phyloP scores from a whole-genome alignment of 2,113 vertebrate species.

The Shinisaurus crocodilurus region DNA sequence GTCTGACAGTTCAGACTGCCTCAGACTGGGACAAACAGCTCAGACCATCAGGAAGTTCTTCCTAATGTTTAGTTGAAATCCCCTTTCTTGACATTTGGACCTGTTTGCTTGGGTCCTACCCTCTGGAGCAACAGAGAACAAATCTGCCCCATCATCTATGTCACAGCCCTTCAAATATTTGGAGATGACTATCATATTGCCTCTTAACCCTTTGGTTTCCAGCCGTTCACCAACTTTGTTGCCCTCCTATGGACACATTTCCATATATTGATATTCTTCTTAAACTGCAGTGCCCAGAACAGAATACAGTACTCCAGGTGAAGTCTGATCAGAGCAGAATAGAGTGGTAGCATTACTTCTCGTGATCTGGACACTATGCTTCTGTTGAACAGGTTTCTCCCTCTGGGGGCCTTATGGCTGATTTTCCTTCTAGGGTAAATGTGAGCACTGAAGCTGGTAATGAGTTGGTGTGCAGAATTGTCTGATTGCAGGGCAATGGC shows the following conservation, averaged over 20 bases:
- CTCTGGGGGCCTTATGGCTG: conserved; percentile 18
- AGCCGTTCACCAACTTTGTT: too few species aligned
- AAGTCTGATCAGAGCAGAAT: neutral
- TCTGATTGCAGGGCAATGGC: conserved; percentile 71
- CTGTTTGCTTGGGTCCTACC: neutral
- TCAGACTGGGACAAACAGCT: too few species aligned
- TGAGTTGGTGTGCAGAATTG: conserved; percentile 60
- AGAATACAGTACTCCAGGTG: neutral
- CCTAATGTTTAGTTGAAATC: too few species aligned
- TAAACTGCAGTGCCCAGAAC: neutral
- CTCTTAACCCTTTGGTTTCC: neutral
- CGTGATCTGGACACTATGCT: too few species aligned
- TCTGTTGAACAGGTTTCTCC: conserved; percentile 19
- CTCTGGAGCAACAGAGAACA: neutral
- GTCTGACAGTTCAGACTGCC: too few species aligned
- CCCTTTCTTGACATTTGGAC: neutral
- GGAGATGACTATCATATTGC: neutral
- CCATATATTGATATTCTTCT: neutral
- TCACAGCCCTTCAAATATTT: neutral
- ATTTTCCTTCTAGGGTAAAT: conserved; percentile 47
- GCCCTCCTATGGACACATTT: too few species aligned
- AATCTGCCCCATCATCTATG: neutral
- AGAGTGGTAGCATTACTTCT: neutral
- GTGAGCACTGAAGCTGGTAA: conserved; percentile 43
- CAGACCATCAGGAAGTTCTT: too few species aligned